Evolutionary conservation across 2,888 invertebrate genomes (phyloP), one percentile per base, ranked within the genome.

Genomic region (Cyclophora punctaria): DNA sequence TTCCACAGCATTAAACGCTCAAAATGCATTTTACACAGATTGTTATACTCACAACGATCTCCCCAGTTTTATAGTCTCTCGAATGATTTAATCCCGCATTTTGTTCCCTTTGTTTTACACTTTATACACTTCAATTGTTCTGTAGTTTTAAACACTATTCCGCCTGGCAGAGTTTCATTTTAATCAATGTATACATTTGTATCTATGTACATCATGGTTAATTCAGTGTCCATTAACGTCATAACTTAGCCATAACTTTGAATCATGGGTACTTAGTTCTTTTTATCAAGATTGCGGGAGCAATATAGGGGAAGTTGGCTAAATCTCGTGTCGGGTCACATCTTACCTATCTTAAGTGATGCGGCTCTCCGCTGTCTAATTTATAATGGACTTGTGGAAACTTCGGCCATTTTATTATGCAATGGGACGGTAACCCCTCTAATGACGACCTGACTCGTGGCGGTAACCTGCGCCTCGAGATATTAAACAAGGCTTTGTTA

Each of bases 331-430:
- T 77, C 80, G 81, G 86, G 86, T 84, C 86, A 83, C 82, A 85
- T 84, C 82, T 78, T 85, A 85, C 86, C 86, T 85, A 87, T 84
- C 87, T 87, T 82, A 87, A 86, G 83, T 83, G 87, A 87, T 85
- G 86, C 84, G 85, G 80, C 80, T 79, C 83, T 85, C 83, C 84
- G 80, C 80, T 83, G 87, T 87, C 87, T 88, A 87, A 88, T 88
- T 88, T 87, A 87, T 88, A 88, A 87, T 88, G 87, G 88, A 86
- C 87, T 88, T 87, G 80, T 76, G 85, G 79, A 85, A 88, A 87
- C 86, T 88, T 88, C 68, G 82, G 73, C 83, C 87, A 88, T 88
- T 88, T 88, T 88, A 88, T 87, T 87, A 88, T 87, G 87, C 86
- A 86, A 84, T 86, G 87, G 83, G 83, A 80, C 74, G 83, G 86